Conservation (phyloP, 2,888 invertebrate species). For the Eupithecia exiguata region DNA sequence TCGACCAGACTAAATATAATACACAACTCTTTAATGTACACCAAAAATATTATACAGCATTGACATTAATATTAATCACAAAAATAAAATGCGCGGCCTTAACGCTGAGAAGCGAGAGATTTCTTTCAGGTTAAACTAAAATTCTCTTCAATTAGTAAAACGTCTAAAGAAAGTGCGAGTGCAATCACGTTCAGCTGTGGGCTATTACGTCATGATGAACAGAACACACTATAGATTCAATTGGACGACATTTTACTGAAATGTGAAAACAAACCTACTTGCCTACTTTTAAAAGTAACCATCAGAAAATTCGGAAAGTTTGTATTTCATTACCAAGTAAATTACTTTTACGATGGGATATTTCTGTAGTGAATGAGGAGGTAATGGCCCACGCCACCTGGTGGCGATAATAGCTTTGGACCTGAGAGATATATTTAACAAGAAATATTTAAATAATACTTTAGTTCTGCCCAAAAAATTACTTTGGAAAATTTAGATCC, state of each 20-base stretch:
- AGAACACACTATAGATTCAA: neutral
- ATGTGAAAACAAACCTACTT: neutral
- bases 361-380: constrained; percentile 24
- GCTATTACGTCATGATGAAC: neutral
- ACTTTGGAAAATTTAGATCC: neutral
- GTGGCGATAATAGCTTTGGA: constrained; percentile 12
- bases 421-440: neutral
- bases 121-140: neutral
- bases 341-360: constrained; percentile 31
- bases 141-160: neutral
- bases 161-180: neutral
- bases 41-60: no score
- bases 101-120: no score
- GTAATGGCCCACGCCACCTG: constrained; percentile 10
- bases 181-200: neutral
- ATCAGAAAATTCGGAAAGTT: constrained; percentile 33
- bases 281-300: constrained; percentile 3
- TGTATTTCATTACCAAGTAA: constrained; percentile 33
- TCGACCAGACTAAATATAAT: no score
- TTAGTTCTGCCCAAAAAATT: neutral
- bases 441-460: neutral
- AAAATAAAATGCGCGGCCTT: no score
- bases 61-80: no score
- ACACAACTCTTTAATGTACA: no score
- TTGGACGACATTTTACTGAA: neutral